Evolutionary conservation across 2,113 vertebrate species (phyloP), one percentile per base, ranked within the genome.

Genomic region (Ancistrus triradiatus): DNA sequence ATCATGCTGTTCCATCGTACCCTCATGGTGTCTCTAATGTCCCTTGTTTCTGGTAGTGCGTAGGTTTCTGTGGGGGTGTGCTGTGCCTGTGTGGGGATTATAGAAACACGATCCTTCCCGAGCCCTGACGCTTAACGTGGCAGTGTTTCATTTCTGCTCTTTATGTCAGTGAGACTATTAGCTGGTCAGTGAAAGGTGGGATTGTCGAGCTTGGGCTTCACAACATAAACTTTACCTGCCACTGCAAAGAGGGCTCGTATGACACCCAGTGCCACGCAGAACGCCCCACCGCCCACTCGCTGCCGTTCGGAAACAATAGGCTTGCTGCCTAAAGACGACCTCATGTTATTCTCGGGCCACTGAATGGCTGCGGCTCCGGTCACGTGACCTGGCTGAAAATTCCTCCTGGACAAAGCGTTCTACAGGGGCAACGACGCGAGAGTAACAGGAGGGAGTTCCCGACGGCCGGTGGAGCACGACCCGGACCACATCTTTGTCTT

Each of bases 111-210:
- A 74, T 59, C 69, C 15, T 7, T 31, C 55, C 31, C 46, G 70
- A 63, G 42, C 33, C 24, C 42, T 59, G 64, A 28, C 62, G 55
- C 65, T 71, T 69, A 70, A 67, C 61, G 57, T 66, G 66, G 57
- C 67, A 55, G 57, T 62, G 73, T 75, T 75, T 71, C 65, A 56
- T 48, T 57, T 66, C 58, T 49, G 17, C 31, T 55, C 60, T 75
- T 69, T 61, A n/a, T n/a, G 60, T 56, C 35, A 44, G 57, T 66
- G 65, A 74, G 66, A 69, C 69, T 59, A 72, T 74, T 64, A 66
- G 55, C 55, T 60, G 43, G 57, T 55, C 42, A 73, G 33, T 73
- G 61, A 69, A 60, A 69, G 50, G 55, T 59, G 19, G 63, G 66
- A 59, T 59, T 65, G 63, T 0, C 10, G 14, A 21, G 60, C 60